A percentile compares a stretch with the other conserved stretches of the same genome.
Conservation (phyloP, 2,888 invertebrate species). For the Hirtodrosophila alboralis region DNA sequence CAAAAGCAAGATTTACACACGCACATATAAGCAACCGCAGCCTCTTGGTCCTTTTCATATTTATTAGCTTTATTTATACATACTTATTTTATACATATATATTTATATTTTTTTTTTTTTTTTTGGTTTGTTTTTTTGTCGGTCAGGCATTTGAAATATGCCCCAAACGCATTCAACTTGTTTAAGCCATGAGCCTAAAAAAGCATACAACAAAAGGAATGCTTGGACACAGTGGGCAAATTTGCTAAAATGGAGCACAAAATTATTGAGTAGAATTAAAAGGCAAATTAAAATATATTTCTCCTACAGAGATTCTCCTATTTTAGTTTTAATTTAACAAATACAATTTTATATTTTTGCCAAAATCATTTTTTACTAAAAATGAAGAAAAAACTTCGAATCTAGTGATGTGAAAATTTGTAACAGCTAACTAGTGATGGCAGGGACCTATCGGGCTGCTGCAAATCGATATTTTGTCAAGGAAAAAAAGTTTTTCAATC, state of each 20-base stretch:
- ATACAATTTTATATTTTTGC: too few relatives aligned
- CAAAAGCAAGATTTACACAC: constrained; percentile 18
- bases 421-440: too few relatives aligned
- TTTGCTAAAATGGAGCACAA: background rate
- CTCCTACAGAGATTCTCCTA: too few relatives aligned
- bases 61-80: constrained; percentile 46
- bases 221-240: constrained; percentile 27
- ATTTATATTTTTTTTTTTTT: constrained; percentile 12
- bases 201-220: constrained; percentile 19
- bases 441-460: too few relatives aligned
- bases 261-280: background rate
- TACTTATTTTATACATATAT: too few relatives aligned
- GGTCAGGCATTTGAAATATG: constrained; percentile 47
- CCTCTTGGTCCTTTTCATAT: constrained; percentile 23
- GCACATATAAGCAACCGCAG: constrained; percentile 27
- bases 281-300: too few relatives aligned
- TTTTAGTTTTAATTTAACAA: too few relatives aligned
- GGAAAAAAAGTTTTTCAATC: too few relatives aligned
- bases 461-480: too few relatives aligned
- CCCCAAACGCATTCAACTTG: constrained; percentile 32
- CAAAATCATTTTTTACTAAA: too few relatives aligned
- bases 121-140: constrained; percentile 8
- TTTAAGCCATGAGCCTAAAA: constrained; percentile 38
- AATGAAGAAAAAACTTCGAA: too few relatives aligned
- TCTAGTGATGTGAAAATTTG: too few relatives aligned